Conservation (phyloP, 2,888 invertebrate species). For the Drosophila diplacantha region DNA sequence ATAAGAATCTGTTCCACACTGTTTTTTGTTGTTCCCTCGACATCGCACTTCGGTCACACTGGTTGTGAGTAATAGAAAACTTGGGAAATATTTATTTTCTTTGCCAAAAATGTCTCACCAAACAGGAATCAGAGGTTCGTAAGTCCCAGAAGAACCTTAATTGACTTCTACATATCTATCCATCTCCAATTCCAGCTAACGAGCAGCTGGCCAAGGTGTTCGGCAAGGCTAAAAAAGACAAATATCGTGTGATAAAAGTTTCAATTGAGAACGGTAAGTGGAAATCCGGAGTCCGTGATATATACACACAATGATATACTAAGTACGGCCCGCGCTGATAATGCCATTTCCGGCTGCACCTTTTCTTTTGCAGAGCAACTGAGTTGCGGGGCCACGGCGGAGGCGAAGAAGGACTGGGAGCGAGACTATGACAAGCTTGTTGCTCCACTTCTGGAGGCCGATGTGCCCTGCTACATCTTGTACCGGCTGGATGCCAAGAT, state of each 20-base stretch:
- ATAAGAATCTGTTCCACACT: not conserved
- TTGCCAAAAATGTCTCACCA: slow-evolving; percentile 87
- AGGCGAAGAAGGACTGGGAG: slow-evolving; percentile 88
- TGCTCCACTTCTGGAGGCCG: slow-evolving; percentile 84
- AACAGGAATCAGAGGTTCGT: slow-evolving; percentile 90
- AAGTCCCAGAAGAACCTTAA: not conserved
- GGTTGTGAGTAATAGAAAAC: slow-evolving; percentile 62
- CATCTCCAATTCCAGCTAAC: slow-evolving; percentile 83
- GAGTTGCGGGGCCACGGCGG: slow-evolving; percentile 82
- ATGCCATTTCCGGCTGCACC: slow-evolving; percentile 24
- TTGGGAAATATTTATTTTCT: slow-evolving; percentile 42
- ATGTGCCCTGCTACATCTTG: slow-evolving; percentile 93
- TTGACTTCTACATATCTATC: not conserved
- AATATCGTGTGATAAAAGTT: slow-evolving; percentile 88
- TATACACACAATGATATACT: slow-evolving; percentile 19
- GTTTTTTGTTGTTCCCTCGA: not conserved
- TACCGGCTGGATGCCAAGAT: slow-evolving; percentile 89
- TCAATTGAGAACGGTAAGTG: slow-evolving; percentile 89
- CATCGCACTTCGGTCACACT: slow-evolving; percentile 17
- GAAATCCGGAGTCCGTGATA: not conserved
- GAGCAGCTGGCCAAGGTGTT: slow-evolving; percentile 88
- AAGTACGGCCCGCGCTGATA: slow-evolving; percentile 31
- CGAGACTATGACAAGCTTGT: slow-evolving; percentile 90
- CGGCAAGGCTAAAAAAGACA: slow-evolving; percentile 87
- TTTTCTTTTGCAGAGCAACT: slow-evolving; percentile 84